phyloP scores from a whole-genome alignment of 1,140 invertebrate species.

The Caenorhabditis briggsae region DNA sequence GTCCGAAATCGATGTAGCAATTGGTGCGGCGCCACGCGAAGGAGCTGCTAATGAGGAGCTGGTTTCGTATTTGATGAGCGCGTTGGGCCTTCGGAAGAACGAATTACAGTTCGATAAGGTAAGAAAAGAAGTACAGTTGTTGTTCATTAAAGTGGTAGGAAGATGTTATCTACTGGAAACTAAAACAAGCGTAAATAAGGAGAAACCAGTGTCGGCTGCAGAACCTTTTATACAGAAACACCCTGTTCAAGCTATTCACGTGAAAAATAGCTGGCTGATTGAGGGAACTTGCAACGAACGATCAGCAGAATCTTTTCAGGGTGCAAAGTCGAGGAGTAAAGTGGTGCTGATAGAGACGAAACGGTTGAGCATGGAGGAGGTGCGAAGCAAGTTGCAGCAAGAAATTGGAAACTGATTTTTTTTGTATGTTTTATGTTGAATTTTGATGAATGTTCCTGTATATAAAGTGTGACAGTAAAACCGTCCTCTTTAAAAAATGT shows the following conservation, averaged over 20 bases:
- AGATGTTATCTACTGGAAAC: not conserved
- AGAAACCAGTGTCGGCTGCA: too few species aligned
- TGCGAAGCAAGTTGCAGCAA: constrained; percentile 57
- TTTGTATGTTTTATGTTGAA: not conserved
- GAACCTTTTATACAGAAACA: not conserved
- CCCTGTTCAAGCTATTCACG: not conserved
- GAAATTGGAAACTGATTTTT: constrained; percentile 18
- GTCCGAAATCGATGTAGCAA: constrained; percentile 66
- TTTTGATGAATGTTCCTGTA: too few species aligned
- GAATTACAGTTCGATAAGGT: constrained; percentile 68
- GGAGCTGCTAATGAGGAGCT: constrained; percentile 67
- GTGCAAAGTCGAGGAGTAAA: constrained; percentile 67
- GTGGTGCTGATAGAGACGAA: constrained; percentile 63
- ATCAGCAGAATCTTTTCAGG: constrained; percentile 45
- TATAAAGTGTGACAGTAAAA: too few species aligned
- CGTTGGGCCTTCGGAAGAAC: constrained; percentile 64
- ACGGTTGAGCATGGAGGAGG: constrained; percentile 57
- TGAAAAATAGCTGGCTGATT: not conserved
- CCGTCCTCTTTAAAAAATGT: too few species aligned
- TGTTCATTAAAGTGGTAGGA: not conserved
- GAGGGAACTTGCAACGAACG: too few species aligned
- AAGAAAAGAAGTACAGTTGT: too few species aligned
- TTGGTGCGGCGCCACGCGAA: constrained; percentile 66
- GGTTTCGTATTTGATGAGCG: constrained; percentile 50
- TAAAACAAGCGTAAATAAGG: not conserved